Percentiles rank a stretch among this genome's conserved stretches.
Conservation (phyloP, 2,888 invertebrate genomes). For the Chelonus formosanus region DNA sequence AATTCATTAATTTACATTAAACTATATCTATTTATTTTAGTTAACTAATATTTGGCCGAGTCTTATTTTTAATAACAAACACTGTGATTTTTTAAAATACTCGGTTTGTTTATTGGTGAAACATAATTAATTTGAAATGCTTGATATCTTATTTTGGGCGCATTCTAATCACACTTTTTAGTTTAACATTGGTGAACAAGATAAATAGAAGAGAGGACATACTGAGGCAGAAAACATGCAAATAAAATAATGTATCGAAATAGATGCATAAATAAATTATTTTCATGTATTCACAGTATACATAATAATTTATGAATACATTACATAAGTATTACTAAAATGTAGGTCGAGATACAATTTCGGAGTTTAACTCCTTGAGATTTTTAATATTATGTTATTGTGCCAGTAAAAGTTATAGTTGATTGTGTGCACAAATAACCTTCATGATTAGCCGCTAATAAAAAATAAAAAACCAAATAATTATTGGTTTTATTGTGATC, state of each 20-base stretch:
- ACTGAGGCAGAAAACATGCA: constrained; percentile 35
- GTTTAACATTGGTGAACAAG: constrained; percentile 21
- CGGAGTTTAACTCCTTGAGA: constrained; percentile 40
- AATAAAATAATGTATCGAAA: no score
- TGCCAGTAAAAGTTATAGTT: constrained; percentile 41
- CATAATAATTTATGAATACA: constrained; percentile 42
- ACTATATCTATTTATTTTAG: no score
- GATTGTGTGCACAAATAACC: constrained; percentile 31
- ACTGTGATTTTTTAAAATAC: not conserved
- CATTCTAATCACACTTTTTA: constrained; percentile 25
- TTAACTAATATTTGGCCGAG: no score
- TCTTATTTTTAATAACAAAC: no score
- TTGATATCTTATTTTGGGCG: constrained; percentile 24
- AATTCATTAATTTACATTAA: no score
- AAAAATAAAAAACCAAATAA: constrained; percentile 6
- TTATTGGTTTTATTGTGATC: constrained; percentile 17
- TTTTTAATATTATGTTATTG: constrained; percentile 42
- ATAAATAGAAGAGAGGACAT: constrained; percentile 26
- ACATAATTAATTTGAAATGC: not conserved
- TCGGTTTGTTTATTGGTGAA: not conserved
- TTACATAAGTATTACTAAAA: constrained; percentile 45
- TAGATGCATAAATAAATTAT: no score
- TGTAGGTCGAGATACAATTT: constrained; percentile 35
- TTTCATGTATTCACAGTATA: constrained; percentile 8
- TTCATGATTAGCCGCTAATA: not conserved